Percentiles rank a stretch among this genome's conserved stretches.
Evolutionary conservation across 2,888 invertebrate genomes (phyloP).

Genomic region (Papilio protenor): DNA sequence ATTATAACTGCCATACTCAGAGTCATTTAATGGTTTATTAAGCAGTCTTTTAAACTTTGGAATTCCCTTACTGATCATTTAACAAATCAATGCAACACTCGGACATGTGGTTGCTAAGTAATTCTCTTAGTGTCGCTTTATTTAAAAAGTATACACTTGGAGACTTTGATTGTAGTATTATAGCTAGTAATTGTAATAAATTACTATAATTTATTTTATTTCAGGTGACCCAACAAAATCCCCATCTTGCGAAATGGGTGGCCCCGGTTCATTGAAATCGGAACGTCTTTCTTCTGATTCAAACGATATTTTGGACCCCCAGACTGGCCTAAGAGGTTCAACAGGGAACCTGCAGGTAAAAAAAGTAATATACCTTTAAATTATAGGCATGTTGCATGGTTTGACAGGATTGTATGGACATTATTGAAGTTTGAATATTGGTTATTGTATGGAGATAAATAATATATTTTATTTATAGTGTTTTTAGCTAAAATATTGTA

Average conservation of each 20-base stretch:
- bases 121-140: neutral
- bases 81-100: neutral
- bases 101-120: neutral
- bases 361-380: conserved; percentile 43
- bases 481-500: too few species aligned
- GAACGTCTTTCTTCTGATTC: conserved; percentile 82
- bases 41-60: neutral
- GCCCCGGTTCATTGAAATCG: conserved; percentile 80
- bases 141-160: neutral
- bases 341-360: conserved; percentile 75
- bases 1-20: neutral
- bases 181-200: too few species aligned
- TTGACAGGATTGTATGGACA: neutral
- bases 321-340: conserved; percentile 78
- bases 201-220: conserved; percentile 16
- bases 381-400: conserved; percentile 40
- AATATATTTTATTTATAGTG: too few species aligned
- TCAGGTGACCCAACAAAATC: conserved; percentile 82
- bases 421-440: neutral
- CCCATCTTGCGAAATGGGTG: conserved; percentile 78
- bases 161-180: too few species aligned
- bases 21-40: neutral
- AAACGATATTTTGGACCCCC: conserved; percentile 81
- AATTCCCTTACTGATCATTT: neutral
- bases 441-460: neutral